phyloP scores from a whole-genome alignment of 2,797 vertebrate species.

The Sebastes vulpes region DNA sequence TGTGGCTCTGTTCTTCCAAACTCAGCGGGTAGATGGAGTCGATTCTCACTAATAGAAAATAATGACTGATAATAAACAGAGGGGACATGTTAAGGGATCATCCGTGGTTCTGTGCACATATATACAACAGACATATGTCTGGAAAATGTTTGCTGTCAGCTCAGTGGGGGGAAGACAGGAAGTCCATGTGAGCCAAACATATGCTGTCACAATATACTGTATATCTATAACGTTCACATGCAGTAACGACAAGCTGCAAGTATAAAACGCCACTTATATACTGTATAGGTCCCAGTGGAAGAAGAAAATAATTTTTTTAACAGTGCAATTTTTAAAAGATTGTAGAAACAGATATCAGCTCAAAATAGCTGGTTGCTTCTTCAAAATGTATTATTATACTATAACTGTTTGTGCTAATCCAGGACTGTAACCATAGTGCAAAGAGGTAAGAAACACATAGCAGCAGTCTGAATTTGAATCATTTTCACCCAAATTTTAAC shows the following conservation, averaged over 20 bases:
- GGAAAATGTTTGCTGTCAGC: constrained; percentile 38
- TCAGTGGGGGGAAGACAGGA: constrained; percentile 38
- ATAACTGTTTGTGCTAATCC: neutral
- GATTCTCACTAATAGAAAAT: constrained; percentile 29
- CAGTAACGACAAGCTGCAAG: neutral
- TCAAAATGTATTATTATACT: neutral
- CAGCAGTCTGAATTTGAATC: neutral
- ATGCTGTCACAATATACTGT: constrained; percentile 34
- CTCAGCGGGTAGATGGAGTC: constrained; percentile 21
- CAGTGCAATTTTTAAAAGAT: neutral
- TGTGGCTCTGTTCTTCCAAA: constrained; percentile 30
- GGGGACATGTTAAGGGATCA: constrained; percentile 28
- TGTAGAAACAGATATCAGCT: neutral
- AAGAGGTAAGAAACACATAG: neutral
- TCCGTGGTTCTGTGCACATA: constrained; percentile 16
- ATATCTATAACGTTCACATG: constrained; percentile 10
- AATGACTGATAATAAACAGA: constrained; percentile 49
- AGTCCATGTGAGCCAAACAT: constrained; percentile 37
- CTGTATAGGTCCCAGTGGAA: neutral
- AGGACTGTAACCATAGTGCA: neutral
- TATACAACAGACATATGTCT: constrained; percentile 54
- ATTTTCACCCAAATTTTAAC: neutral
- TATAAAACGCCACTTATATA: neutral
- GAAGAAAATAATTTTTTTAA: neutral
- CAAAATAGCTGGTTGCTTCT: neutral